A percentile compares a stretch with the other conserved stretches of the same genome.
These are phyloP conservation scores for Hypomesus transpacificus DNA, from an alignment of 2,113 vertebrate genomes.

Conservation along the genomic window DNA sequence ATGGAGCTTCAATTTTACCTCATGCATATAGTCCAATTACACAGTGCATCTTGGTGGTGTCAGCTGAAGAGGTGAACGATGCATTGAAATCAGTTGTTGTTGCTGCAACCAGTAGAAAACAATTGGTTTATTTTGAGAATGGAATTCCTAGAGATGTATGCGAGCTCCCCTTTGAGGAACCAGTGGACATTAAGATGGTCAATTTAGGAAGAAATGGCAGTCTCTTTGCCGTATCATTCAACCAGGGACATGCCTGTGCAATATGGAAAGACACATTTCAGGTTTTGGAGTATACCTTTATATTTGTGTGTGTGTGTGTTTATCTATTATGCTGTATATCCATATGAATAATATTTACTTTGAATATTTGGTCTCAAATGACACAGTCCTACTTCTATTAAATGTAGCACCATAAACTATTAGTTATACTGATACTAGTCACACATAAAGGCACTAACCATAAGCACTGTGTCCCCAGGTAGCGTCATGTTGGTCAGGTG, in stretches of 20 bases:
- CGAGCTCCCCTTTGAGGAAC: constrained; percentile 79
- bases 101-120: constrained; percentile 76
- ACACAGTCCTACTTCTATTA: neutral
- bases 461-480: constrained; percentile 70
- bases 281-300: constrained; percentile 60
- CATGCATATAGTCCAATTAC: constrained; percentile 78
- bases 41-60: constrained; percentile 66
- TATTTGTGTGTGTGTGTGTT: neutral
- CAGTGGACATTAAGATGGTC: constrained; percentile 70
- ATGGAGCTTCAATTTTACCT: constrained; percentile 72
- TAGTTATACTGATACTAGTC: neutral
- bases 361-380: too few species aligned
- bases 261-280: constrained; percentile 82
- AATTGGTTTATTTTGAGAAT: constrained; percentile 83
- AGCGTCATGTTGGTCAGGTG: constrained; percentile 75
- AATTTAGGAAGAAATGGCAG: constrained; percentile 64
- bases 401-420: neutral
- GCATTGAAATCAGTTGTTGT: constrained; percentile 67
- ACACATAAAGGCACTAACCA: too few species aligned
- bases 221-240: constrained; percentile 77
- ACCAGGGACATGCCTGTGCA: constrained; percentile 71
- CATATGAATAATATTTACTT: too few species aligned
- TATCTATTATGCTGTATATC: neutral
- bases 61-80: constrained; percentile 47
- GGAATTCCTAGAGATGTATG: constrained; percentile 76